A percentile compares a stretch with the other conserved stretches of the same genome.
phyloP scores from a whole-genome alignment of 2,113 vertebrate genomes.

The Macroglossus sobrinus region DNA sequence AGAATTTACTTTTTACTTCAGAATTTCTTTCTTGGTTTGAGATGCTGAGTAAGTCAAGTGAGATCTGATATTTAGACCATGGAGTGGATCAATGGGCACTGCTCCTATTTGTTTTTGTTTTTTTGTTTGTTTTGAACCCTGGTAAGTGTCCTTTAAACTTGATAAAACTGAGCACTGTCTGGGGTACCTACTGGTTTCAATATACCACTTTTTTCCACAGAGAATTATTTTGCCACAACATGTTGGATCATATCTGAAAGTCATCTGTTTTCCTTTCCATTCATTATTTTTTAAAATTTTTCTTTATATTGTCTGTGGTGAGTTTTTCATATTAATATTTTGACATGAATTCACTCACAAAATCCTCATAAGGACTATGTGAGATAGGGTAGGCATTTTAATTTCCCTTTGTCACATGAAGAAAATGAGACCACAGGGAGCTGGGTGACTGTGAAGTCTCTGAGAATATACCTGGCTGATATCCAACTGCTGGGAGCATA shows the following conservation, averaged over 20 bases:
- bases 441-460: not conserved
- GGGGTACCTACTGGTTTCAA: not conserved
- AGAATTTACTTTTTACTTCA: not conserved
- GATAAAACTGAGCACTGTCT: not conserved
- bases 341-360: not conserved
- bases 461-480: not conserved
- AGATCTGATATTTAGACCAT: not conserved
- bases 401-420: not conserved
- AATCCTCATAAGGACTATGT: not conserved
- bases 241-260: not conserved
- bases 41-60: not conserved
- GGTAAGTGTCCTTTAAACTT: not conserved
- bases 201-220: not conserved
- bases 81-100: not conserved
- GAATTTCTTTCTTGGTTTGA: not conserved
- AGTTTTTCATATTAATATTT: not conserved
- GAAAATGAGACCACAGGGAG: not conserved
- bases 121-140: not conserved
- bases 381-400: not conserved
- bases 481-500: not conserved
- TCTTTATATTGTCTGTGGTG: not conserved
- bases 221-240: not conserved
- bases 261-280: not conserved
- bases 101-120: not conserved
- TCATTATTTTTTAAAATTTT: not conserved